These are phyloP conservation scores for Drosophila grimshawi DNA, from an alignment of 1,140 invertebrate species.

Conservation along the genomic window DNA sequence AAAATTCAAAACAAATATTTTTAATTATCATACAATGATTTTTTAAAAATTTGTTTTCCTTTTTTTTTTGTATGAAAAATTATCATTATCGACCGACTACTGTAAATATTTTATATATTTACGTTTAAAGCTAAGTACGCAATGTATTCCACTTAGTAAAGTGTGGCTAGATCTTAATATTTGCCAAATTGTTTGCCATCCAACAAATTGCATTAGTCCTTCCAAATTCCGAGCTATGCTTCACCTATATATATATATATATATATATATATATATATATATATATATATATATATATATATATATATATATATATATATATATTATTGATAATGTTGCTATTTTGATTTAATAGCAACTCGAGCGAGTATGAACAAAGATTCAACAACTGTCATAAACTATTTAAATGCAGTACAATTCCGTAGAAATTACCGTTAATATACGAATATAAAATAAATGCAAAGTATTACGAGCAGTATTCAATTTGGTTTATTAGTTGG, in stretches of 20 bases:
- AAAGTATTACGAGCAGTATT: conserved; percentile 6
- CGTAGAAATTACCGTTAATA: conserved; percentile 1
- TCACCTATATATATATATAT: not conserved
- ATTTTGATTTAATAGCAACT: not conserved
- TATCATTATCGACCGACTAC: too few species aligned
- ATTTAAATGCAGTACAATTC: not conserved
- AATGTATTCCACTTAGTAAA: not conserved
- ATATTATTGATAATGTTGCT: conserved; percentile 3
- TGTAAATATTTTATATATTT: not conserved
- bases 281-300: not conserved
- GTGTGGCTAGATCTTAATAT: conserved; percentile 8
- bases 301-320: not conserved
- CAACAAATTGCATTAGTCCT: not conserved
- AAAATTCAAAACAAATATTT: too few species aligned
- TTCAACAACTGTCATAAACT: conserved; percentile 5
- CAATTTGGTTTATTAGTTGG: not conserved
- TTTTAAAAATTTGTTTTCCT: too few species aligned
- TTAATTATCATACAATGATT: too few species aligned
- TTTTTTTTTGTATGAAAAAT: too few species aligned
- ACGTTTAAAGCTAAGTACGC: not conserved
- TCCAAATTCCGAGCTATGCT: conserved; percentile 1
- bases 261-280: conserved; percentile 2
- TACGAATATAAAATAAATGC: conserved; percentile 8
- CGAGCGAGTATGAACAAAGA: conserved; percentile 36
- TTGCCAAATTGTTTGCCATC: conserved; percentile 24